Base-by-base conservation (phyloP, 2,888 invertebrate species). In the Pecten maximus region DNA sequence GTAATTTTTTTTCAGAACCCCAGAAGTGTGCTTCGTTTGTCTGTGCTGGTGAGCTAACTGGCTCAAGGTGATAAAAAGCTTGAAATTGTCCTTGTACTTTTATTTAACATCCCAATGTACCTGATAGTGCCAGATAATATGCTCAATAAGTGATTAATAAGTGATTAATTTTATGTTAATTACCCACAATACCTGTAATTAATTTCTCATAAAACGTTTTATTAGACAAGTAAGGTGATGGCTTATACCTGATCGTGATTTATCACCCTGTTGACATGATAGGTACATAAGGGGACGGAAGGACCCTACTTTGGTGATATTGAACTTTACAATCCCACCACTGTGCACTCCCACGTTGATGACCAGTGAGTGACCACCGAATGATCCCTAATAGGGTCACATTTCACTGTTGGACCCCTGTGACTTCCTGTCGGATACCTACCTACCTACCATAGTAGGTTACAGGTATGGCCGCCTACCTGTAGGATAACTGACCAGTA, bases 371-470 rank as follows among this genome's bases (percentile, higher is more conserved):
- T 74, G 74, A 74, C 74, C 74, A 74, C 2, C 10, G 74, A 74
- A 74, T 19, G 74, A 28, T 28, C 74, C 74, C 16, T 35, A 74
- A 74, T 74, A 74, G 74, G 74, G 74, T 74, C 74, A 74, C 74
- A 74, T 74, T 74, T 74, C 74, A 74, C 10, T 16, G 35, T 74
- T 74, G 74, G 74, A 74, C 74, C 74, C 60, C 35, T 35, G 35
- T 74, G 35, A 74, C 74, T 74, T 74, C 74, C 74, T 28, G 74
- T 35, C 35, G 3, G 74, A 74, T 74, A 74, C 74, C 74, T 74
- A 74, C 74, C 74, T 74, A 28, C 74, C 74, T 74, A 74, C 74
- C 35, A 6, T 10, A 15, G 35, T 74, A 28, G 74, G 35, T 12
- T 28, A 74, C 74, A 74, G 74, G 28, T 74, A 74, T 74, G 74